Evolutionary conservation across 2,113 vertebrate species (phyloP).

Genomic region (Rhadina sibilatrix): DNA sequence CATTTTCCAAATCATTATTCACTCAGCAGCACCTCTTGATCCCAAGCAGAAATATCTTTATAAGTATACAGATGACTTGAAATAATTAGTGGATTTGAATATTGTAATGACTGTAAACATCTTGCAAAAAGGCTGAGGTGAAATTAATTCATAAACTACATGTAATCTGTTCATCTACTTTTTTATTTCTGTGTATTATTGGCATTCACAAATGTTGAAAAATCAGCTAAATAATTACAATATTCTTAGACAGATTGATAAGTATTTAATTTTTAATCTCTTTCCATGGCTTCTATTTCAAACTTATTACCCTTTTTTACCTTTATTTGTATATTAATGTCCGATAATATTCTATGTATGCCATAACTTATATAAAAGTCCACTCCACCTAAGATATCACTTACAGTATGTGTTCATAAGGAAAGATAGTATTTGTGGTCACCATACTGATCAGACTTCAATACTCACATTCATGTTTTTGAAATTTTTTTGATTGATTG

Average conservation of each 20-base stretch:
- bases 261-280: background rate
- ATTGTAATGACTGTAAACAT: background rate
- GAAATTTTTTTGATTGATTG: background rate
- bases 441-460: background rate
- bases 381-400: fast-evolving
- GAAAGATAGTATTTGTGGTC: background rate
- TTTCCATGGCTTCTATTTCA: background rate
- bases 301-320: background rate
- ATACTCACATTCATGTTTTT: background rate
- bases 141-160: background rate
- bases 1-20: background rate
- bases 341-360: background rate
- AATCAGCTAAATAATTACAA: background rate
- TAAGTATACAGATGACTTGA: background rate
- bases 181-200: background rate
- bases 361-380: background rate
- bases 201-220: background rate
- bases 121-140: background rate
- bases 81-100: background rate
- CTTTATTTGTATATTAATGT: background rate
- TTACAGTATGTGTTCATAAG: background rate
- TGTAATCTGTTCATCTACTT: background rate
- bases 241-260: background rate
- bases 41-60: background rate
- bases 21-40: background rate